A percentile compares a stretch with the other conserved stretches of the same genome.
Evolutionary conservation across 2,888 invertebrate genomes (phyloP).

Genomic region (Urechis unicinctus): DNA sequence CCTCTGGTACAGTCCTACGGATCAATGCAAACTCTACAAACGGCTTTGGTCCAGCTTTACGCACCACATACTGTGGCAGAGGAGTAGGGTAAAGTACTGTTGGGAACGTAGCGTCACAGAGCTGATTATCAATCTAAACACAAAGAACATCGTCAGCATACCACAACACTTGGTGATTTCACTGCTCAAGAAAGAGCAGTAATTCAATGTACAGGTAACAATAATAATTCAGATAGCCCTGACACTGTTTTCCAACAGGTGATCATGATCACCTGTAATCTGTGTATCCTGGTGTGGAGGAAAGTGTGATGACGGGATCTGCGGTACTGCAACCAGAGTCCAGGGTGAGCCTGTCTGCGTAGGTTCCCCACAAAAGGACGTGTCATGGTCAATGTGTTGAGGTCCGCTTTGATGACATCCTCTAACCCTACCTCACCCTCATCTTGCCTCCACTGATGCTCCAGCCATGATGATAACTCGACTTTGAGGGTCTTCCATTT

Average conservation of each 20-base stretch:
- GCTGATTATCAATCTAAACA: conserved; percentile 70
- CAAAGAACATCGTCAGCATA: too few species aligned
- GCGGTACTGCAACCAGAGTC: conserved; percentile 67
- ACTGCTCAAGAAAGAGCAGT: too few species aligned
- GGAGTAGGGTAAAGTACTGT: conserved; percentile 63
- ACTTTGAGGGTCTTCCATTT: conserved; percentile 73
- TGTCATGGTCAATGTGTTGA: conserved; percentile 79
- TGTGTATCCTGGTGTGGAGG: conserved; percentile 64
- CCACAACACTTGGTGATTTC: not conserved
- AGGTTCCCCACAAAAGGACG: conserved; percentile 78
- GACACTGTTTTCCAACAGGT: not conserved
- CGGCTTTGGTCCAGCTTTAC: conserved; percentile 57
- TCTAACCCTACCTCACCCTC: conserved; percentile 67
- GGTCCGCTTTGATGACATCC: conserved; percentile 73
- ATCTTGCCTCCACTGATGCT: conserved; percentile 68
- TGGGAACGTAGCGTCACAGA: conserved; percentile 65
- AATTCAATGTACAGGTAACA: too few species aligned
- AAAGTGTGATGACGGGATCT: conserved; percentile 65
- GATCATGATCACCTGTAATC: conserved; percentile 53
- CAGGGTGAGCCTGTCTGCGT: conserved; percentile 67
- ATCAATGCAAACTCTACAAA: conserved; percentile 54
- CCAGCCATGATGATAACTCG: conserved; percentile 74
- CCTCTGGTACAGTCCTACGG: conserved; percentile 41
- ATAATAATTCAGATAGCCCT: too few species aligned
- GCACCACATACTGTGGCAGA: conserved; percentile 51